Evolutionary conservation across 1,140 invertebrate species (phyloP).

Genomic region (Bombus haemorrhoidalis): DNA sequence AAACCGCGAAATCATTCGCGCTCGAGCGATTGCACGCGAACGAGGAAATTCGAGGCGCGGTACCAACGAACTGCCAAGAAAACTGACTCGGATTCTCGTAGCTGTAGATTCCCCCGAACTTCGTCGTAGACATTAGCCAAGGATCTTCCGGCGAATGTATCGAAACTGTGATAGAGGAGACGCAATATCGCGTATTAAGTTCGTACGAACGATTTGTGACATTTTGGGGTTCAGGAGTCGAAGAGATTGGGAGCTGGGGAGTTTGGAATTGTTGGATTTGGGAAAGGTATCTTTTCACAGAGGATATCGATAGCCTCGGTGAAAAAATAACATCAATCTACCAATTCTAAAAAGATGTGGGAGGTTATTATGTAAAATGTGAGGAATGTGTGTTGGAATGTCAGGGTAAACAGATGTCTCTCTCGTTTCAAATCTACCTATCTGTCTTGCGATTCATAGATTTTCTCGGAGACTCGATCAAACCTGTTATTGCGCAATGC

Average conservation of each 20-base stretch:
- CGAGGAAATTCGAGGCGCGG: not conserved
- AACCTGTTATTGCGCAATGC: constrained; percentile 16
- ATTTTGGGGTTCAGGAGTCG: not conserved
- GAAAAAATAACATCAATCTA: not conserved
- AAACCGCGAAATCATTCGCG: constrained; percentile 1
- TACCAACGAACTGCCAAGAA: not conserved
- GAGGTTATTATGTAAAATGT: not conserved
- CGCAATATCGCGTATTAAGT: not conserved
- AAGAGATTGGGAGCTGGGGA: fast-evolving
- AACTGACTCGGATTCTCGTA: constrained; percentile 18
- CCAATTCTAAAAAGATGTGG: no score
- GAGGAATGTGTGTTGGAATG: not conserved
- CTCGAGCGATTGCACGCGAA: not conserved
- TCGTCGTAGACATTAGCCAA: not conserved
- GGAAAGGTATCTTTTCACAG: not conserved
- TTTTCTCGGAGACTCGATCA: not conserved
- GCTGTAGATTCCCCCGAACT: not conserved
- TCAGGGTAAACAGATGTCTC: not conserved
- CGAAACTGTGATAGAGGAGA: not conserved
- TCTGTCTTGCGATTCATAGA: not conserved
- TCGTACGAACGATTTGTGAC: not conserved
- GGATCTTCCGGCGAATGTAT: not conserved
- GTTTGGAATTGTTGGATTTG: not conserved
- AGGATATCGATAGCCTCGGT: no score
- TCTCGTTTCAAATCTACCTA: not conserved